A percentile compares a stretch with the other conserved stretches of the same genome.
phyloP scores from a whole-genome alignment of 2,888 invertebrate genomes.

The Megalurothrips usitatus region DNA sequence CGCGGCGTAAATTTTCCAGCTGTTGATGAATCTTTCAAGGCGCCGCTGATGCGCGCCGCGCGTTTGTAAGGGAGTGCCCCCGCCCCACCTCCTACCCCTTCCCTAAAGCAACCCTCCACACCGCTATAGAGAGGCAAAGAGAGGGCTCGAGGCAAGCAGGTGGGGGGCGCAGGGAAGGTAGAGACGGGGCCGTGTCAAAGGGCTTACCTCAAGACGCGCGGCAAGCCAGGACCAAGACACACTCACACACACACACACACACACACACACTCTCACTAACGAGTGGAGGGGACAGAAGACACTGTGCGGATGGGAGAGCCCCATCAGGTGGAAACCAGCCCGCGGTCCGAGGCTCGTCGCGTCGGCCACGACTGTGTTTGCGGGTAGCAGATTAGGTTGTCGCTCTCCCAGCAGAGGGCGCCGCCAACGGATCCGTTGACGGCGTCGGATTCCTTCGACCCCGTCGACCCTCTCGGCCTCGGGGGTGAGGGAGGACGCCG shows the following conservation, averaged over 20 bases:
- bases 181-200: not conserved
- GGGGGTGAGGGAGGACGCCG: too few relatives aligned
- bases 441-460: too few relatives aligned
- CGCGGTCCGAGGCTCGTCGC: too few relatives aligned
- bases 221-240: not conserved
- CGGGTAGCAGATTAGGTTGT: too few relatives aligned
- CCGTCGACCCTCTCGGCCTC: too few relatives aligned
- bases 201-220: not conserved
- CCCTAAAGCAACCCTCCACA: not conserved
- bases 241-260: not conserved
- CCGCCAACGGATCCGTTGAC: too few relatives aligned
- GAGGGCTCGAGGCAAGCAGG: not conserved
- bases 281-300: not conserved
- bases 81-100: not conserved
- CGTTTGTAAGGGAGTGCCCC: not conserved
- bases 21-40: conserved; percentile 16
- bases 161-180: not conserved
- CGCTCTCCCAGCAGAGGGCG: too few relatives aligned
- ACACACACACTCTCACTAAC: not conserved
- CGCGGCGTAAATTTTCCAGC: not conserved
- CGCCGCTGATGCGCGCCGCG: not conserved
- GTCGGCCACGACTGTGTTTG: too few relatives aligned
- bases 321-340: too few relatives aligned
- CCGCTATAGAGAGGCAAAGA: not conserved
- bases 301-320: too few relatives aligned